Percentiles rank a stretch among this genome's conserved stretches.
Conservation (phyloP, 2,888 invertebrate species). For the Chelonus formosanus region DNA sequence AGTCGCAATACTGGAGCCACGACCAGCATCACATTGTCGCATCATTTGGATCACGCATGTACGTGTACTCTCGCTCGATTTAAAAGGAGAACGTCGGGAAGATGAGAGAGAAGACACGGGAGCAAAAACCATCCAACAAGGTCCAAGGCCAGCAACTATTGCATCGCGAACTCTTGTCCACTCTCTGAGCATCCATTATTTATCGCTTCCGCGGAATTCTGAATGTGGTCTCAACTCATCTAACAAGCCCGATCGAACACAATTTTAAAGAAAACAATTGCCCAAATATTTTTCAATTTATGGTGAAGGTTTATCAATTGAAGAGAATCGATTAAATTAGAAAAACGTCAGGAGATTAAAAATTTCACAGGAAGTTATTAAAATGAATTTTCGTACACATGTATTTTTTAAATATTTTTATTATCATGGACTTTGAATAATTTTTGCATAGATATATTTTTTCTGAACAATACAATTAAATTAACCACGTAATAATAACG, state of each 20-base stretch:
- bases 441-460: too few species aligned
- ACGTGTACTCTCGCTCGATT: conserved; percentile 37
- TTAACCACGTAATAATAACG: too few species aligned
- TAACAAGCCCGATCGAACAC: conserved; percentile 3
- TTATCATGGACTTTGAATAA: too few species aligned
- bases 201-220: conserved; percentile 45
- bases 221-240: conserved; percentile 11
- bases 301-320: neutral
- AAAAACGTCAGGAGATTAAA: too few species aligned
- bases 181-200: conserved; percentile 44
- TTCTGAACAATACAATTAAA: too few species aligned
- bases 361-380: too few species aligned
- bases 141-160: conserved; percentile 46
- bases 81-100: conserved; percentile 30
- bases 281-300: conserved; percentile 1
- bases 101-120: conserved; percentile 32
- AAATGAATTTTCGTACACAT: too few species aligned
- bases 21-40: conserved; percentile 19
- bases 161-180: conserved; percentile 43
- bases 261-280: conserved; percentile 2
- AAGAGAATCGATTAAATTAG: neutral
- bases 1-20: too few species aligned
- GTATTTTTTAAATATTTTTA: too few species aligned
- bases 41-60: conserved; percentile 39
- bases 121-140: conserved; percentile 44